Base-by-base conservation (phyloP, 2,888 invertebrate species). In the Tigriopus californicus region DNA sequence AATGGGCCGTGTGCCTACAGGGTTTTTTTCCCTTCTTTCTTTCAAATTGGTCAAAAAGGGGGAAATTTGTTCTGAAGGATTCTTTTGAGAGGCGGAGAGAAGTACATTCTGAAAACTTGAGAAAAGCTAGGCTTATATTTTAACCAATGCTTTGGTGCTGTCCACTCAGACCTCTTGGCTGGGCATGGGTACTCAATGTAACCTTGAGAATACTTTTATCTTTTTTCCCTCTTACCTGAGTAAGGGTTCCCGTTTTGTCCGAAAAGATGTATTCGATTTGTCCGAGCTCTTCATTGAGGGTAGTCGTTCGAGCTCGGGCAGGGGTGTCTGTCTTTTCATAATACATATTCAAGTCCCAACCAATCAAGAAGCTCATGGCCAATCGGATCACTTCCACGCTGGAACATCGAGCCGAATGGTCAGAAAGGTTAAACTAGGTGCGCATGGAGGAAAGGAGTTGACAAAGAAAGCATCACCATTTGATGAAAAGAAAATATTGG, bases 211-310 rank as follows among this genome's bases (percentile, higher is more conserved):
- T 60, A 18, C 15, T 40, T 48, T 12, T 12, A 13, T 10, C 53
- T 25, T n/a, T 22, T 58, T 48, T n/a, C 13, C 18, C 13, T 8
- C 51, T 53, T 63, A 76, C 76, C 73, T 77, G 94, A 33, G 98
- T 98, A 61, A 98, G 77, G 13, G 98, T 98, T 67, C 98, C 98
- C 63, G 98, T 98, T 77, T 98, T 98, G 74, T 98, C 98, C 55
- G 94, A 94, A 76, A 98, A 98, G 70, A 98, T 86, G 74, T 98
- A 98, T 73, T 98, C 92, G 68, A 98, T 95, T 77, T 97, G 94
- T 65, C 95, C 94, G 65, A 97, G 79, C 75, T 97, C 98, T 74
- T 98, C 98, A 72, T 98, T 98, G 61, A 98, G 78, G 40, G 97
- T 97, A 33, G 98, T 97, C 55, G 97, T 98, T 66, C 97, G 78